Evolutionary conservation across 2,797 vertebrate species (phyloP).

Genomic region (Jordanella pulchra): DNA sequence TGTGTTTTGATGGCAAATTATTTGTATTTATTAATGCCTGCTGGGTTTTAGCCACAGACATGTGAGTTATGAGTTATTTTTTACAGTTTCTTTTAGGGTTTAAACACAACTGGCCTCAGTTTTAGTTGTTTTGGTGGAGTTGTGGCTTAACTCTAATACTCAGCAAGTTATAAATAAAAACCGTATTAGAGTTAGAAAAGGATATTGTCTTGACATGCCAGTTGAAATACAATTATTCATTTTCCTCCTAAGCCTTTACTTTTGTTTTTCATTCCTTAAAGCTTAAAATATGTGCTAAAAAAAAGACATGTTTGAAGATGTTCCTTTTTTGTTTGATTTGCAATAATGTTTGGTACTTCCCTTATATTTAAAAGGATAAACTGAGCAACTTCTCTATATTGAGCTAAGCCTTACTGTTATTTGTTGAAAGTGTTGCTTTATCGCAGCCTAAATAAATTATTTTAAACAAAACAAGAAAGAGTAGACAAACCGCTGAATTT

Average conservation of each 20-base stretch:
- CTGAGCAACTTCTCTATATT: neutral
- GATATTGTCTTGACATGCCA: neutral
- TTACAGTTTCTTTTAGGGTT: constrained; percentile 9
- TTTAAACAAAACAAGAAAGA: neutral
- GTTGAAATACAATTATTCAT: constrained; percentile 1
- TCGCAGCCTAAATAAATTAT: neutral
- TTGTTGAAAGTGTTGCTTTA: neutral
- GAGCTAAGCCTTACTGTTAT: neutral
- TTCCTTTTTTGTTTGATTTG: neutral
- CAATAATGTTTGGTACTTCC: neutral
- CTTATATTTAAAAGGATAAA: neutral
- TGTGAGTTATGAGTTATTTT: constrained; percentile 17
- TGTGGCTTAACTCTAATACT: neutral
- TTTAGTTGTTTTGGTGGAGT: constrained; percentile 3
- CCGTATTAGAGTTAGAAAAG: neutral
- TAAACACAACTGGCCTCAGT: constrained; percentile 4
- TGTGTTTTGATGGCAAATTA: constrained; percentile 12
- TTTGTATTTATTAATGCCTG: constrained; percentile 22
- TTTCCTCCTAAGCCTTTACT: neutral
- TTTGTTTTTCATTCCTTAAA: neutral
- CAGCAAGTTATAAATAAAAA: neutral
- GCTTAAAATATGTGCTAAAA: neutral
- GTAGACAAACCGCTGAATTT: neutral
- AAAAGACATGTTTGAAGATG: neutral
- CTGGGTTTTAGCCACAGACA: constrained; percentile 16